Percentiles rank a stretch among this genome's conserved stretches.
phyloP scores from a whole-genome alignment of 2,888 invertebrate genomes.

The Napeogenes inachia region DNA sequence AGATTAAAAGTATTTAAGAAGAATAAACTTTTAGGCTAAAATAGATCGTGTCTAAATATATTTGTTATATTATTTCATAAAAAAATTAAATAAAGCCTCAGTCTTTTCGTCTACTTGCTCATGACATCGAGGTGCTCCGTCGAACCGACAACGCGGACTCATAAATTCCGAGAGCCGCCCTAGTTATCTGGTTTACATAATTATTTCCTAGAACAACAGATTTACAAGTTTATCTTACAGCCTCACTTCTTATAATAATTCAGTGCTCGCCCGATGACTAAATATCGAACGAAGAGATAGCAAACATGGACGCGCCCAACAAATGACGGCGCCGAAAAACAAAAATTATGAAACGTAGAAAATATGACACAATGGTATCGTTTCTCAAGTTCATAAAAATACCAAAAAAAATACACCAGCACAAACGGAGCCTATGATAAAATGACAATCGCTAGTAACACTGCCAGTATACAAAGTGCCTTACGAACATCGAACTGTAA shows the following conservation, averaged over 20 bases:
- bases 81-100: constrained; percentile 5
- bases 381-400: constrained; percentile 69
- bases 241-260: constrained; percentile 17
- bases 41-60: background rate
- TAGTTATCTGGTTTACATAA: constrained; percentile 44
- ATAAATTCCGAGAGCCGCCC: constrained; percentile 36
- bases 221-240: constrained; percentile 20
- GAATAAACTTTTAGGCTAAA: background rate
- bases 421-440: constrained; percentile 37
- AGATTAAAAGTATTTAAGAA: too few relatives aligned
- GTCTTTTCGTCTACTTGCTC: constrained; percentile 16
- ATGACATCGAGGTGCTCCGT: constrained; percentile 39
- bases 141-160: constrained; percentile 18
- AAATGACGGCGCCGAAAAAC: constrained; percentile 33
- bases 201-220: constrained; percentile 39
- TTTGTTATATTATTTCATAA: background rate
- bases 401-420: constrained; percentile 65
- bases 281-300: constrained; percentile 24
- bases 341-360: constrained; percentile 67
- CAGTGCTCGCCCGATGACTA: constrained; percentile 26
- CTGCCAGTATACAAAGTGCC: constrained; percentile 63
- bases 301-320: constrained; percentile 34
- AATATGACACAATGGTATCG: constrained; percentile 65
- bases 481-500: constrained; percentile 54
- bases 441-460: constrained; percentile 36